phyloP scores from a whole-genome alignment of 92 coral and sea anemone genomes.

The Parazoanthus atlanticus region DNA sequence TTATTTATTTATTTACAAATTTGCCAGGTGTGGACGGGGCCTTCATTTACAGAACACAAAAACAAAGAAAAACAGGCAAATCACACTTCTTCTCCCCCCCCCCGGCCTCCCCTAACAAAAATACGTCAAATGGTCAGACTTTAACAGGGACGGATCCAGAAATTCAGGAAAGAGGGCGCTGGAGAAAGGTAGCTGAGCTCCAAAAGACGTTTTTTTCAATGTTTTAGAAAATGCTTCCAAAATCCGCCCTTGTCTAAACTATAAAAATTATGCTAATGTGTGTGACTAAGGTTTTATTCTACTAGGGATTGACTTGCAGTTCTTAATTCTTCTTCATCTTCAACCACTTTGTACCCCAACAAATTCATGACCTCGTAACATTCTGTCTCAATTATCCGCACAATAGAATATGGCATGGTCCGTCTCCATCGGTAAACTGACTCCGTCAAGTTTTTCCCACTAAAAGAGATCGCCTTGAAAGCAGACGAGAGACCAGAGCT shows the following conservation, averaged over 20 bases:
- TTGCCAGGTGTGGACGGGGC: too few relatives aligned
- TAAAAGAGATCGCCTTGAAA: constrained; percentile 24
- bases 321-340: constrained; percentile 80
- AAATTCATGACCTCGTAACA: constrained; percentile 86
- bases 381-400: constrained; percentile 78
- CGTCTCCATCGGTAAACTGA: constrained; percentile 66
- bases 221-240: too few relatives aligned
- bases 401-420: constrained; percentile 83
- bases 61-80: too few relatives aligned
- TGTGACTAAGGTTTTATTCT: constrained; percentile 38
- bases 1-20: too few relatives aligned
- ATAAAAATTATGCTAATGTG: not conserved
- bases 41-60: too few relatives aligned
- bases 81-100: too few relatives aligned
- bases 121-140: not conserved
- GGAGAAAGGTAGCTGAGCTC: too few relatives aligned
- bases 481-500: constrained; percentile 42
- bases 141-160: too few relatives aligned
- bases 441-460: constrained; percentile 58
- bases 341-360: constrained; percentile 83
- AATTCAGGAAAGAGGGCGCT: too few relatives aligned
- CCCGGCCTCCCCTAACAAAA: too few relatives aligned
- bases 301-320: constrained; percentile 65
- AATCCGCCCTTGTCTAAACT: too few relatives aligned
- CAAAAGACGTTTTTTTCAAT: too few relatives aligned